These are phyloP conservation scores for Ceryle rudis DNA, from an alignment of 2,797 vertebrate genomes.

Conservation along the genomic window DNA sequence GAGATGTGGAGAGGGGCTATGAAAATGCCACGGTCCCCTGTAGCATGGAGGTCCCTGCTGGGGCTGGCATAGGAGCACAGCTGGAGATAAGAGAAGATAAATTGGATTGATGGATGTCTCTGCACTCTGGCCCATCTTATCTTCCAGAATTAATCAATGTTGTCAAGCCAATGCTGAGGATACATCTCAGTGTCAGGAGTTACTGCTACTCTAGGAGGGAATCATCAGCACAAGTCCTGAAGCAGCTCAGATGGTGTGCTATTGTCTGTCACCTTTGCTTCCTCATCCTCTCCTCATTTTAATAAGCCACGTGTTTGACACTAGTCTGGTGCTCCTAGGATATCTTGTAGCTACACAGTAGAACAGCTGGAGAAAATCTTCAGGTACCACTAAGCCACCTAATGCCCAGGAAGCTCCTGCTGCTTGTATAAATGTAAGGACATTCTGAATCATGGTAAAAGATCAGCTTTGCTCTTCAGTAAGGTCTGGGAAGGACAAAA, in stretches of 20 bases:
- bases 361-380: neutral
- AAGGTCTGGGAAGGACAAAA: neutral
- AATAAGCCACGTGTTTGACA: neutral
- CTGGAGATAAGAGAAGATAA: neutral
- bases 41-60: neutral
- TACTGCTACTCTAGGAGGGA: neutral
- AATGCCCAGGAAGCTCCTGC: neutral
- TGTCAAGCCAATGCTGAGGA: neutral
- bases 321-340: neutral
- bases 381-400: neutral
- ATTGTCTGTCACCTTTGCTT: neutral
- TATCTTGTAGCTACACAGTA: no score
- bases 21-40: neutral
- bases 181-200: neutral
- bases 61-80: neutral
- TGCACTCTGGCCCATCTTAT: neutral
- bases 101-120: neutral
- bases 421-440: neutral
- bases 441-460: accelerated
- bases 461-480: neutral
- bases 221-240: accelerated
- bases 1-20: neutral
- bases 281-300: neutral
- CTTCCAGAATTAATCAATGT: neutral
- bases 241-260: neutral